A percentile compares a stretch with the other conserved stretches of the same genome.
phyloP scores from a whole-genome alignment of 2,888 invertebrate genomes.

The Limnephilus lunatus region DNA sequence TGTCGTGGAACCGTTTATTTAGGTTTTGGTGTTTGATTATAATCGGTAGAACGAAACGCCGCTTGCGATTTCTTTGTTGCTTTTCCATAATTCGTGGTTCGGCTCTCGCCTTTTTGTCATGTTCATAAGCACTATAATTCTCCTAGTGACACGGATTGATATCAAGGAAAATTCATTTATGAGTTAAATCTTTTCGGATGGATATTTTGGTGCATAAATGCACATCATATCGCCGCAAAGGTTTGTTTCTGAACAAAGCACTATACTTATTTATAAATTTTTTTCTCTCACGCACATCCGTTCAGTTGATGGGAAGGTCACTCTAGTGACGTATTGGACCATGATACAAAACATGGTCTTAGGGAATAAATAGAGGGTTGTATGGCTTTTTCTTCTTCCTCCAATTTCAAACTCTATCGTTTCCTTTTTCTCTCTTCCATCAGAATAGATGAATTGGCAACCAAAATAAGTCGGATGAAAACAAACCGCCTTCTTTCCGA shows the following conservation, averaged over 20 bases:
- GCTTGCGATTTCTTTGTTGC: too few relatives aligned
- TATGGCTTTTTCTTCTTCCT: background rate
- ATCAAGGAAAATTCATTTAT: too few relatives aligned
- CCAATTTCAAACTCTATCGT: background rate
- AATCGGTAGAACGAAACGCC: too few relatives aligned
- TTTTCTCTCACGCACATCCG: background rate
- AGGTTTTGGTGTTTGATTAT: too few relatives aligned
- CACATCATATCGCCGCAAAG: background rate
- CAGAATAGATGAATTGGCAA: background rate
- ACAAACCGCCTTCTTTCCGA: background rate
- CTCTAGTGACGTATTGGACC: background rate
- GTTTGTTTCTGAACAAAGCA: background rate
- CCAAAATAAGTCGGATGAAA: background rate
- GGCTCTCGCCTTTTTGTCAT: too few relatives aligned
- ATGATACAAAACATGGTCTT: background rate
- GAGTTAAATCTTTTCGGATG: background rate
- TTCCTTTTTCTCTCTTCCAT: background rate
- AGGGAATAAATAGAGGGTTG: background rate
- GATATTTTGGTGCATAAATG: background rate
- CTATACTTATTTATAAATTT: background rate
- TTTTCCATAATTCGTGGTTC: too few relatives aligned
- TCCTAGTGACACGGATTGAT: too few relatives aligned
- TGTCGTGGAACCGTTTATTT: too few relatives aligned
- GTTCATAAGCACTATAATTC: too few relatives aligned
- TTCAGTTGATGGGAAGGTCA: background rate